Evolutionary conservation across 2,113 vertebrate species (phyloP), one percentile per base, ranked within the genome.

Genomic region (Mirza zaza): DNA sequence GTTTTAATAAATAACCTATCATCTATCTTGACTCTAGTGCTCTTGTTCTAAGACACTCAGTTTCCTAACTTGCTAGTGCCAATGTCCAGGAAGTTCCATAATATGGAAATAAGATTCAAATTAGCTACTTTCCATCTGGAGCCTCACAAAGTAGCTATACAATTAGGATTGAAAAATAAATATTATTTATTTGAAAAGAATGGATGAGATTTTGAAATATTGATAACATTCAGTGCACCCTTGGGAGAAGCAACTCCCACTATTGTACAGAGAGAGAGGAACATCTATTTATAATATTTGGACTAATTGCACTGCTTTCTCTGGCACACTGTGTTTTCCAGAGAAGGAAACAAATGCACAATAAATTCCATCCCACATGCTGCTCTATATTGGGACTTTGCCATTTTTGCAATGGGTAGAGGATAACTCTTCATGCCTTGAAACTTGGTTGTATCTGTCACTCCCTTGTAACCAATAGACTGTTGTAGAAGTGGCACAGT

Each of bases 381-480:
- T 61, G 1, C 15, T 81, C 52, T 29, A n/a, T 1, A 52, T 23
- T n/a, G 5, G 6, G 21, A n/a, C 3, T 17, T 10, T 48, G 6
- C 20, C n/a, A 32, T 86, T 85, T 82, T 32, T 70, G 14, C 5
- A 29, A 3, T 20, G 2, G 8, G 17, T 36, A 67, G 3, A 83
- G 15, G 8, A 3, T 14, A 42, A 59, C 0, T 27, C 36, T 88
- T 59, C 2, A 29, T 25, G 2, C 5, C 6, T 36, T 36, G 27
- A 63, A 25, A 23, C 13, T 55, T 8, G 4, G 1, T 75, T 75
- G 7, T 4, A 55, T 50, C 29, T 83, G 1, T 45, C 8, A 32
- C 18, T 10, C 9, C 1, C 2, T 73, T 27, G 2, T 25, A 81
- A 55, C 0, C 0, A 57, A 8, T 1, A 10, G 5, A n/a, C n/a